A percentile compares a stretch with the other conserved stretches of the same genome.
These are phyloP conservation scores for Thamnaconus septentrionalis DNA, from an alignment of 2,113 vertebrate genomes.

Conservation along the genomic window DNA sequence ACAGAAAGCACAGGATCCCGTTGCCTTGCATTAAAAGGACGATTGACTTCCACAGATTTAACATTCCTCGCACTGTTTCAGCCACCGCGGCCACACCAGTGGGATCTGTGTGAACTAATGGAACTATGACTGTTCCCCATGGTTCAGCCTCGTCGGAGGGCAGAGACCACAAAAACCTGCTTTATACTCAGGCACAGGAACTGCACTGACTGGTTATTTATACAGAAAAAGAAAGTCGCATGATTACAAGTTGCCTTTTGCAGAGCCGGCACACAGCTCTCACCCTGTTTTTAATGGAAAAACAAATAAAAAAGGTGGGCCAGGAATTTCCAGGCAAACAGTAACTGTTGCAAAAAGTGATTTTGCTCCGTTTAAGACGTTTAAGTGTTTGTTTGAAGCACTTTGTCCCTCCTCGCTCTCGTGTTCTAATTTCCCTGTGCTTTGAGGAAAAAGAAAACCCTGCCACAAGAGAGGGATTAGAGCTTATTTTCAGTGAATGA, in stretches of 20 bases:
- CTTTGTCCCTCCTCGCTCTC: constrained; percentile 49
- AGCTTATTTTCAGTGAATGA: constrained; percentile 69
- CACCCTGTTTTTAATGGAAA: constrained; percentile 17
- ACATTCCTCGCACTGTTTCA: constrained; percentile 6
- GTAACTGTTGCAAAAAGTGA: constrained; percentile 33
- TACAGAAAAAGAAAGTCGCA: constrained; percentile 1
- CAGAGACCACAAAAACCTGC: constrained; percentile 6
- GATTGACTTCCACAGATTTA: constrained; percentile 14
- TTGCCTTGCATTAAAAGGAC: neutral
- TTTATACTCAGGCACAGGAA: constrained; percentile 1
- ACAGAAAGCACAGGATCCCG: constrained; percentile 7
- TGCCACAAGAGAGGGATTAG: constrained; percentile 70
- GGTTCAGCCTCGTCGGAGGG: constrained; percentile 2
- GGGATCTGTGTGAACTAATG: constrained; percentile 4
- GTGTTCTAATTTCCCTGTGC: constrained; percentile 51
- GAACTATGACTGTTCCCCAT: neutral
- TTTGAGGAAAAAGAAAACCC: constrained; percentile 40
- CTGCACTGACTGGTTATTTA: neutral
- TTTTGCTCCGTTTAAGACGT: constrained; percentile 41
- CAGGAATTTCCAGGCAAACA: constrained; percentile 37
- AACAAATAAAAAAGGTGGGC: constrained; percentile 19
- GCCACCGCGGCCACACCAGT: too few relatives aligned
- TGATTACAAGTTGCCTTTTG: constrained; percentile 34
- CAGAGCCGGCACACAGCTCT: constrained; percentile 28
- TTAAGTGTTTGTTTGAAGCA: constrained; percentile 51